phyloP scores from a whole-genome alignment of 2,888 invertebrate species.

The Eristalis pertinax region DNA sequence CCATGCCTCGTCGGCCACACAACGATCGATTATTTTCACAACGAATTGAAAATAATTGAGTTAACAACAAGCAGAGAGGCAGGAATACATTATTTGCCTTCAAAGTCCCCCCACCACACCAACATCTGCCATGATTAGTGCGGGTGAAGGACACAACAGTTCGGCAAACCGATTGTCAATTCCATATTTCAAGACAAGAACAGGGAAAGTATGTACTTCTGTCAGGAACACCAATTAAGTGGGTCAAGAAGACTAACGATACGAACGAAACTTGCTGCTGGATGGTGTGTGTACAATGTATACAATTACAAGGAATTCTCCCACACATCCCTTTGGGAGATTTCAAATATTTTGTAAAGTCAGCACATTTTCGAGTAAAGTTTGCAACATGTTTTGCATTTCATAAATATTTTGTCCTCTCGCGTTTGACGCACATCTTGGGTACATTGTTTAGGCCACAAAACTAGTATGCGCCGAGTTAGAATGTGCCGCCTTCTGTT shows the following conservation, averaged over 20 bases:
- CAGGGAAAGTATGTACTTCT: not conserved
- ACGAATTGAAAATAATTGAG: too few relatives aligned
- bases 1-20: too few relatives aligned
- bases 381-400: not conserved
- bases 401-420: not conserved
- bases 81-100: too few relatives aligned
- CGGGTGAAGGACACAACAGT: not conserved
- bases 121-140: too few relatives aligned
- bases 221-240: not conserved
- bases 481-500: not conserved
- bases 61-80: too few relatives aligned
- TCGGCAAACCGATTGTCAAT: not conserved
- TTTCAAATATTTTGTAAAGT: not conserved
- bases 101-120: too few relatives aligned
- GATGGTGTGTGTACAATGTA: too few relatives aligned
- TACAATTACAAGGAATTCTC: not conserved
- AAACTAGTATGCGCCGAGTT: not conserved
- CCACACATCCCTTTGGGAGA: not conserved
- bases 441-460: not conserved
- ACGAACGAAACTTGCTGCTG: not conserved
- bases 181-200: not conserved
- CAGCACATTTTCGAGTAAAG: not conserved
- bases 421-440: not conserved
- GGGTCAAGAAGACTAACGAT: not conserved
- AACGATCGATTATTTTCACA: too few relatives aligned